Percentiles rank a stretch among this genome's conserved stretches.
Conservation (phyloP, 1,140 invertebrate genomes). For the Tetranychus urticae region DNA sequence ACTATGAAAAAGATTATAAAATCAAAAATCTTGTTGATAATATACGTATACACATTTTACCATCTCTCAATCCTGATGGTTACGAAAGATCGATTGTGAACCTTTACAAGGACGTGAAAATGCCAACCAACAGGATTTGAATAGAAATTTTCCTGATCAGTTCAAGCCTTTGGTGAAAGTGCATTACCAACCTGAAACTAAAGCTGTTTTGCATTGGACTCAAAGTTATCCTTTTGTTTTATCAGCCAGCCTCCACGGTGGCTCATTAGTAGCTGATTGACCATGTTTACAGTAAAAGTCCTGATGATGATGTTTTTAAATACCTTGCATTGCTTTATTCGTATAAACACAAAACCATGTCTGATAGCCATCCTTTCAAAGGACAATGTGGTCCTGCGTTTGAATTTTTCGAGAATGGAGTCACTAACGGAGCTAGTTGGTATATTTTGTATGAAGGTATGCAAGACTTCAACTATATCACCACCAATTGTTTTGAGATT, state of each 20-base stretch:
- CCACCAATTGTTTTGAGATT: slow-evolving; percentile 93
- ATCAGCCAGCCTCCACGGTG: slow-evolving; percentile 29
- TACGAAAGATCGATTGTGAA: slow-evolving; percentile 21
- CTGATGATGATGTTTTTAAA: slow-evolving; percentile 18
- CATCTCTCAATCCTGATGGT: slow-evolving; percentile 29
- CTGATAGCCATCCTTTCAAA: slow-evolving; percentile 11
- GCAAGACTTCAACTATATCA: slow-evolving; percentile 94
- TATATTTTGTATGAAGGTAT: slow-evolving; percentile 25
- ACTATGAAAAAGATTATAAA: slow-evolving; percentile 12
- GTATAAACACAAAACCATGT: slow-evolving; percentile 22
- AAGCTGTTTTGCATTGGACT: slow-evolving; percentile 23
- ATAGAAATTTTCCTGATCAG: slow-evolving; percentile 25
- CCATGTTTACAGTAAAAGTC: slow-evolving; percentile 23
- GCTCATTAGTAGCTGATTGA: slow-evolving; percentile 30
- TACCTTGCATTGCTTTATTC: slow-evolving; percentile 17
- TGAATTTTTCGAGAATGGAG: slow-evolving; percentile 55
- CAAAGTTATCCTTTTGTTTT: slow-evolving; percentile 24
- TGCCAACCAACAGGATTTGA: slow-evolving; percentile 22
- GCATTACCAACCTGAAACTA: slow-evolving; percentile 20
- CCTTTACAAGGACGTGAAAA: slow-evolving; percentile 11
- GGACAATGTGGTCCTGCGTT: slow-evolving; percentile 18
- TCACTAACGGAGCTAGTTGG: slow-evolving; percentile 77
- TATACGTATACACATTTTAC: slow-evolving; percentile 29
- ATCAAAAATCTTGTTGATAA: slow-evolving; percentile 23
- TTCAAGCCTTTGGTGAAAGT: slow-evolving; percentile 12